Evolutionary conservation across 2,113 vertebrate species (phyloP).

Genomic region (Nansenia antarctica): DNA sequence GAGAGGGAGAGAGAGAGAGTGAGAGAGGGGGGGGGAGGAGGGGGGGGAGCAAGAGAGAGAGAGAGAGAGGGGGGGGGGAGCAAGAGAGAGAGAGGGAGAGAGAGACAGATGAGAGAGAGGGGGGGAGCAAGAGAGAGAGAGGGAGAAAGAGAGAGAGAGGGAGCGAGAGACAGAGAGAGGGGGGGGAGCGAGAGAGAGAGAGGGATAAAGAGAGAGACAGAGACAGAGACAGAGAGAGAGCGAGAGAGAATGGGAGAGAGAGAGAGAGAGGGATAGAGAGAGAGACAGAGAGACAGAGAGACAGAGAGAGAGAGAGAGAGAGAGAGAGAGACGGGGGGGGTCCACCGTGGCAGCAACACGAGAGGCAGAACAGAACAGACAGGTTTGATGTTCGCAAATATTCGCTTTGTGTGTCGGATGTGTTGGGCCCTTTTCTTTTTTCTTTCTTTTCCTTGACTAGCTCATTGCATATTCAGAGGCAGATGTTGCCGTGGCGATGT

Average conservation of each 20-base stretch:
- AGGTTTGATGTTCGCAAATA: conserved; percentile 79
- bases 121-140: conserved; percentile 41
- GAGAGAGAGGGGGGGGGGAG: too few relatives aligned
- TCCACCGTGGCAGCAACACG: not conserved
- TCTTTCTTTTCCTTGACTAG: conserved; percentile 63
- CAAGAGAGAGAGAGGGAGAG: conserved; percentile 52
- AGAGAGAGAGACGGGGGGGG: too few relatives aligned
- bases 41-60: conserved; percentile 52
- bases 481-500: conserved; percentile 73
- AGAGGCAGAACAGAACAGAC: conserved; percentile 57
- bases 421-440: too few relatives aligned
- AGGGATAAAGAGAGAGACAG: conserved; percentile 52
- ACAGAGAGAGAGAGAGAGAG: conserved; percentile 50
- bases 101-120: conserved; percentile 16
- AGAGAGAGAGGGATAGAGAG: too few relatives aligned
- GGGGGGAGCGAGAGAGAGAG: conserved; percentile 37
- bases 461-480: conserved; percentile 81
- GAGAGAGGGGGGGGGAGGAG: too few relatives aligned
- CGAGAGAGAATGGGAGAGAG: conserved; percentile 49
- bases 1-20: too few relatives aligned
- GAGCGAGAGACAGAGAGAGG: conserved; percentile 2
- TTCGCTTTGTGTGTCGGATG: conserved; percentile 67
- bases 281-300: too few relatives aligned
- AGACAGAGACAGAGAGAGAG: conserved; percentile 56
- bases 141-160: not conserved